Percentiles rank a stretch among this genome's conserved stretches.
Conservation (phyloP, 2,113 vertebrate genomes). For the Casuarius casuarius region DNA sequence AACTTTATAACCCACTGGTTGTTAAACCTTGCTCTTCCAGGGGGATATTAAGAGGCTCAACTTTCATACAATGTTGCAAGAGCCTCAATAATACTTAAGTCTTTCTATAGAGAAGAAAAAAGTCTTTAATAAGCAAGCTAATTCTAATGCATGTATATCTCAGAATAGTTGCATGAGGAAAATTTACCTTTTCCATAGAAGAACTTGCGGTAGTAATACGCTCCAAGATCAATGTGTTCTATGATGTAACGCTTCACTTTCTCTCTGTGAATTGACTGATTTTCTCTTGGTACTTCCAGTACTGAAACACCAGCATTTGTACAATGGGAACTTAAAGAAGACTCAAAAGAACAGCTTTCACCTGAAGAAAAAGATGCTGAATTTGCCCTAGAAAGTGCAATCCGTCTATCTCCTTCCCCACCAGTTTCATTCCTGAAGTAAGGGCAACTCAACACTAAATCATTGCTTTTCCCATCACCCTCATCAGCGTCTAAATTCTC, state of each 20-base stretch:
- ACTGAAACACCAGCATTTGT: slow-evolving; percentile 97
- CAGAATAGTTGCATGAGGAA: neutral
- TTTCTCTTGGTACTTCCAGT: slow-evolving; percentile 93
- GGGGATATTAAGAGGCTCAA: neutral
- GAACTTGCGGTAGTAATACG: slow-evolving; percentile 96
- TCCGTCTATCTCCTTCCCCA: slow-evolving; percentile 91
- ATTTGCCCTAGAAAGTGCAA: slow-evolving; percentile 91
- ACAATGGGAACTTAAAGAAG: slow-evolving; percentile 95
- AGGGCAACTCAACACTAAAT: slow-evolving; percentile 88
- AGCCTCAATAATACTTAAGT: neutral
- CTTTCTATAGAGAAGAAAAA: neutral
- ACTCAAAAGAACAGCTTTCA: slow-evolving; percentile 95
- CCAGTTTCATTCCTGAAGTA: slow-evolving; percentile 97
- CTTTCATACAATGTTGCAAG: neutral
- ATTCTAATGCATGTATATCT: neutral
- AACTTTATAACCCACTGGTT: neutral
- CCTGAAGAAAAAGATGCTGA: slow-evolving; percentile 84
- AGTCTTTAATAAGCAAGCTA: neutral
- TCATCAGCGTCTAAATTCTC: slow-evolving; percentile 94
- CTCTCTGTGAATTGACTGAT: slow-evolving; percentile 93
- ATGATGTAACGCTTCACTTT: slow-evolving; percentile 98
- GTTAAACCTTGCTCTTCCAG: neutral
- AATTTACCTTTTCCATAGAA: slow-evolving; percentile 95
- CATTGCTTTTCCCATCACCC: slow-evolving; percentile 94
- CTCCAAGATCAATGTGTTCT: slow-evolving; percentile 96